Conservation (phyloP, 2,797 vertebrate genomes). For the Neoniphon sammara region DNA sequence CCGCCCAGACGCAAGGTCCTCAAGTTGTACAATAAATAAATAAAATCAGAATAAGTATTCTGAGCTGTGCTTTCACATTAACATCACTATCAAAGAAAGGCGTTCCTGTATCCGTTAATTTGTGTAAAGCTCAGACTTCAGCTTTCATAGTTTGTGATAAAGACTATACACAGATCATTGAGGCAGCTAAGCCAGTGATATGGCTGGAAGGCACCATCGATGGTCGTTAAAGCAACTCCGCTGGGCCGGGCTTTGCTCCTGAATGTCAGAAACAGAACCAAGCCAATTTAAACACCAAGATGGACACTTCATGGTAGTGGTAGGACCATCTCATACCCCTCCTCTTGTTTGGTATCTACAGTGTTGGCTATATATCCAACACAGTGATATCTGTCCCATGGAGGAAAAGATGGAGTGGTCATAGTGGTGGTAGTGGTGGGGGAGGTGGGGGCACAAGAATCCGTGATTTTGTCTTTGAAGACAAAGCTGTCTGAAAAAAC, state of each 20-base stretch:
- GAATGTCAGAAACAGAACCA: conserved; percentile 77
- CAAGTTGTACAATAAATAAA: conserved; percentile 75
- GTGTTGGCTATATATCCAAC: conserved; percentile 38
- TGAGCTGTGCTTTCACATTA: conserved; percentile 73
- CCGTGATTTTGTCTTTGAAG: conserved; percentile 34
- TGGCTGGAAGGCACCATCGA: conserved; percentile 72
- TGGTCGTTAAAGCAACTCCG: conserved; percentile 36
- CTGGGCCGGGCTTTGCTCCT: conserved; percentile 61
- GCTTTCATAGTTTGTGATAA: conserved; percentile 41
- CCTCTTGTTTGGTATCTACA: conserved; percentile 38
- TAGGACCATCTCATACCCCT: conserved; percentile 20
- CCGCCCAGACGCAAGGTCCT: conserved; percentile 43
- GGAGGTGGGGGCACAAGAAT: conserved; percentile 32
- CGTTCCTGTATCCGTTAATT: conserved; percentile 38
- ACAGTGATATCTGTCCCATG: conserved; percentile 39
- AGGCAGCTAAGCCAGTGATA: conserved; percentile 55
- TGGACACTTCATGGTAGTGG: conserved; percentile 51
- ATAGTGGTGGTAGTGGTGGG: background rate
- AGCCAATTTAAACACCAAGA: conserved; percentile 15
- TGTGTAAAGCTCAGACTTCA: conserved; percentile 33
- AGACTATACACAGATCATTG: conserved; percentile 48
- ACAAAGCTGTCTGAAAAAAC: conserved; percentile 21
- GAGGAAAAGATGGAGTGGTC: conserved; percentile 39
- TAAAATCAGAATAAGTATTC: conserved; percentile 68
- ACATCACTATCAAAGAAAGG: conserved; percentile 48